Evolutionary conservation across 2,888 invertebrate genomes (phyloP).

Genomic region (Pterobdella sp.): DNA sequence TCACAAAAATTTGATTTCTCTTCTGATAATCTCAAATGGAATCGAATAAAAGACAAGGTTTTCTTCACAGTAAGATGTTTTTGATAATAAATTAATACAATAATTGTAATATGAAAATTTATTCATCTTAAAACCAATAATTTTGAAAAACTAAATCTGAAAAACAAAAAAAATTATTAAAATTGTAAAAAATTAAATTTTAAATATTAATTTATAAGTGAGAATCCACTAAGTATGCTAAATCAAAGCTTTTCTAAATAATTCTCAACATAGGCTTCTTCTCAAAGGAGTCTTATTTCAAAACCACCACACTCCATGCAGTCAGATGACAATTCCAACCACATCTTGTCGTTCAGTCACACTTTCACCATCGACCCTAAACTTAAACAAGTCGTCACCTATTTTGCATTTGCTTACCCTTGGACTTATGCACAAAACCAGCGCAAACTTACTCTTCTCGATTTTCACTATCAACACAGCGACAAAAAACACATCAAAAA

Average conservation of each 20-base stretch:
- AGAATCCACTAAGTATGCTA: too few species aligned
- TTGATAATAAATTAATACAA: too few species aligned
- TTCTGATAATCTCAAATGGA: constrained; percentile 60
- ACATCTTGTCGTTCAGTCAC: constrained; percentile 57
- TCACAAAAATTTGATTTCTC: not conserved
- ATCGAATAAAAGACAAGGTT: constrained; percentile 71
- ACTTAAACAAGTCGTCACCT: constrained; percentile 60
- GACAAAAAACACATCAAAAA: too few species aligned
- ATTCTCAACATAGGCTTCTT: too few species aligned
- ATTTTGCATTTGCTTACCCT: constrained; percentile 85
- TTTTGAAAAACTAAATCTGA: too few species aligned
- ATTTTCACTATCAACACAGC: constrained; percentile 51
- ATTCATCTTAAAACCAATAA: too few species aligned
- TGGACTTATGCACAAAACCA: constrained; percentile 76
- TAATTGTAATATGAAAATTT: too few species aligned
- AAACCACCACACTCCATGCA: constrained; percentile 11
- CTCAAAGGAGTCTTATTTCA: too few species aligned
- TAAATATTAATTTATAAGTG: too few species aligned
- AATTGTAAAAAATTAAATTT: too few species aligned
- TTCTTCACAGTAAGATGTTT: constrained; percentile 62
- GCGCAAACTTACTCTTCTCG: constrained; percentile 64
- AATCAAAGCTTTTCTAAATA: too few species aligned
- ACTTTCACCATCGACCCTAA: constrained; percentile 52
- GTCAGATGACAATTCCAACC: constrained; percentile 49
- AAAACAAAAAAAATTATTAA: too few species aligned